A percentile compares a stretch with the other conserved stretches of the same genome.
Evolutionary conservation across 2,113 vertebrate genomes (phyloP).

Genomic region (Periophthalmodon schlosseri): DNA sequence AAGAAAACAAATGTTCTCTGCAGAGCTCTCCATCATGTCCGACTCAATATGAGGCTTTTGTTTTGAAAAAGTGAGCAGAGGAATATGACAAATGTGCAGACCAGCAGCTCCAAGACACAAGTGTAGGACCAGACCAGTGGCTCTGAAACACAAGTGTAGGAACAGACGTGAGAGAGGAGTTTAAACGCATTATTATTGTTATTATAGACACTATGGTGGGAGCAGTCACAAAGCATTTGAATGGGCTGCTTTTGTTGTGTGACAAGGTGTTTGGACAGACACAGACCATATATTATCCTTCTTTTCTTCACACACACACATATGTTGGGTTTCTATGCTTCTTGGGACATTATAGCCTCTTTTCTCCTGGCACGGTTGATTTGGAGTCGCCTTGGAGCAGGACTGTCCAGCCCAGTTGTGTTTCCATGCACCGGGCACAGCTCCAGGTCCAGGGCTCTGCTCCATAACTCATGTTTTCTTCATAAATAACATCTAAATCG

Average conservation of each 20-base stretch:
- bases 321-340: too few species aligned
- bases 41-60: conserved; percentile 7
- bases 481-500: too few species aligned
- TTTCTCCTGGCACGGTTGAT: too few species aligned
- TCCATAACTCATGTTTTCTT: too few species aligned
- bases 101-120: not conserved
- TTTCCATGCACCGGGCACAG: too few species aligned
- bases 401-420: too few species aligned
- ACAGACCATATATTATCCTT: too few species aligned
- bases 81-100: not conserved
- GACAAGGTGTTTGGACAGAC: not conserved
- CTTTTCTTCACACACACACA: too few species aligned
- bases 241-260: not conserved
- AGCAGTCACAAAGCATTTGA: not conserved
- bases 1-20: conserved; percentile 8
- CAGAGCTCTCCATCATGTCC: conserved; percentile 22
- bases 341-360: too few species aligned
- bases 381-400: too few species aligned
- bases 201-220: not conserved
- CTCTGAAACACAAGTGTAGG: not conserved
- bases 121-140: not conserved
- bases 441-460: too few species aligned
- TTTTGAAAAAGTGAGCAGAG: conserved; percentile 1
- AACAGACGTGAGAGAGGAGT: too few species aligned
- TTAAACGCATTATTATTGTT: not conserved